Conservation (phyloP, 2,797 vertebrate species). For the Babyrousa celebensis region DNA sequence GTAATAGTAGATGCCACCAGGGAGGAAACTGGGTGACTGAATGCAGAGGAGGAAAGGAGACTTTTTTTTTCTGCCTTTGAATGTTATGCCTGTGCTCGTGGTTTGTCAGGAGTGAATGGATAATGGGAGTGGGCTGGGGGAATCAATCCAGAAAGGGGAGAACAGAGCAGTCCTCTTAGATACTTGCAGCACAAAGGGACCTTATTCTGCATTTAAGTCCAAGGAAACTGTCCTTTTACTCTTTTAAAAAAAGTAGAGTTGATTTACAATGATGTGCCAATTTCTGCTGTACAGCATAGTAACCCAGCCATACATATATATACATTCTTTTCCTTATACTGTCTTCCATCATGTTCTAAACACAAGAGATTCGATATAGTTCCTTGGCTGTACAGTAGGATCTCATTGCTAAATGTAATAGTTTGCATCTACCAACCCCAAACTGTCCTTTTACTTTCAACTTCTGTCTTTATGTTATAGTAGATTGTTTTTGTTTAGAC, state of each 20-base stretch:
- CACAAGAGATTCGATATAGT: too few relatives aligned
- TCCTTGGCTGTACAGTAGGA: too few relatives aligned
- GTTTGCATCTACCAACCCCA: too few relatives aligned
- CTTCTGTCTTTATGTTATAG: background rate
- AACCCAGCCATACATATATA: too few relatives aligned
- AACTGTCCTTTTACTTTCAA: constrained; percentile 28
- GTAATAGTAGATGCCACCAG: background rate
- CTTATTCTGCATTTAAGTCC: constrained; percentile 45
- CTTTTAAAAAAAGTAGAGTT: background rate
- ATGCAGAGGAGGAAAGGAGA: background rate
- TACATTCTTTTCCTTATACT: too few relatives aligned
- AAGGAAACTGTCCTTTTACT: background rate
- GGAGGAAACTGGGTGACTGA: background rate
- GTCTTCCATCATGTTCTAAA: too few relatives aligned
- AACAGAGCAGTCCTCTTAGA: background rate
- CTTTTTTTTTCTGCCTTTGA: background rate
- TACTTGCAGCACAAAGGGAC: background rate
- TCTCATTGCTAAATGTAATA: too few relatives aligned
- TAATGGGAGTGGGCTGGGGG: background rate
- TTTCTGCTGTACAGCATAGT: too few relatives aligned
- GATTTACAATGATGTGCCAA: too few relatives aligned
- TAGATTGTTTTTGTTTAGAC: background rate
- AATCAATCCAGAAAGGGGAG: background rate
- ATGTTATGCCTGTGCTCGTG: background rate
- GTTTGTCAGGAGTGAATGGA: background rate